Conservation (phyloP, 2,888 invertebrate species). For the Synanthedon vespiformis region DNA sequence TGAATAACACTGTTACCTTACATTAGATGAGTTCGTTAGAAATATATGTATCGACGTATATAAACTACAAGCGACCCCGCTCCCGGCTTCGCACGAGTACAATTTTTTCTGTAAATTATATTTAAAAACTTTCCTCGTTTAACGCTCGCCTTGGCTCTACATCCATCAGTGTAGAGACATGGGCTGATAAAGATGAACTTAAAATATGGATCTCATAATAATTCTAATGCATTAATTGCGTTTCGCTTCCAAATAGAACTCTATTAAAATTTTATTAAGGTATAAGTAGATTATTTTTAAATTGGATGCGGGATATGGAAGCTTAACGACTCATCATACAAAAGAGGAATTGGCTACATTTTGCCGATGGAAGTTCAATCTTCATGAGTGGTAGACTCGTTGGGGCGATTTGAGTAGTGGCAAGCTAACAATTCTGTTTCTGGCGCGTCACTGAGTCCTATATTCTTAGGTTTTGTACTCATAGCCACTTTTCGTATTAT, state of each 20-base stretch:
- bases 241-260: neutral
- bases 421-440: conserved; percentile 31
- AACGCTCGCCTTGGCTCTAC: no score
- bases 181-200: neutral
- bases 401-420: conserved; percentile 27
- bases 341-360: conserved; percentile 21
- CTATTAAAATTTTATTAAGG: neutral
- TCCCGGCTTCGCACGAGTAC: no score
- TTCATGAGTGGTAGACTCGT: conserved; percentile 43
- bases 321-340: conserved; percentile 8
- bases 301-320: conserved; percentile 2
- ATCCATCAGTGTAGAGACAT: no score
- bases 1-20: neutral
- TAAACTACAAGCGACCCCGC: no score
- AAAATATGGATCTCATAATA: neutral
- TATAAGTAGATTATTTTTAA: conserved; percentile 4
- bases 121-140: no score
- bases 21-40: neutral
- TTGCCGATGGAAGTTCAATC: conserved; percentile 35
- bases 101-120: no score
- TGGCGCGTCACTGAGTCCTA: conserved; percentile 16
- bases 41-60: no score
- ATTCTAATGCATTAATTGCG: neutral
- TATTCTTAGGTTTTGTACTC: conserved; percentile 4
- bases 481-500: neutral